Evolutionary conservation across 2,797 vertebrate species (phyloP).

Genomic region (Selene dorsalis): DNA sequence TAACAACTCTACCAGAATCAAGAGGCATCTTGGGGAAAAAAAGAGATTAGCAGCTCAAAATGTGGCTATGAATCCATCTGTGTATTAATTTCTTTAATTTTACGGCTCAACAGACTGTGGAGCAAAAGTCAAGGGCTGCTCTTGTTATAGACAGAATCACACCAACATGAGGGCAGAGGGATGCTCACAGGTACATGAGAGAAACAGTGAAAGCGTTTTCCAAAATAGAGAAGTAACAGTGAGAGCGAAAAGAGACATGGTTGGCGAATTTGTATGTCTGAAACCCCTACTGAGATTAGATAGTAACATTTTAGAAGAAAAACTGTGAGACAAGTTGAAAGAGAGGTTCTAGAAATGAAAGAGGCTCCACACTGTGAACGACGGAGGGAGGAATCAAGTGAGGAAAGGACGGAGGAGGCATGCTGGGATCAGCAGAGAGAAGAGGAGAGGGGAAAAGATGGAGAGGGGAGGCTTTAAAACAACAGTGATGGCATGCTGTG

Average conservation of each 20-base stretch:
- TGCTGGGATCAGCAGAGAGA: constrained; percentile 51
- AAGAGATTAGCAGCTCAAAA: not conserved
- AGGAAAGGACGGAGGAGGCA: constrained; percentile 19
- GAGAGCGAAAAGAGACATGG: constrained; percentile 2
- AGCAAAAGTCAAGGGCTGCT: not conserved
- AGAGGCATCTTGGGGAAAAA: not conserved
- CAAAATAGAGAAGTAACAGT: not conserved
- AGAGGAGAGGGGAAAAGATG: constrained; percentile 15
- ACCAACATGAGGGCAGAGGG: not conserved
- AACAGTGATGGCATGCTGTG: constrained; percentile 58
- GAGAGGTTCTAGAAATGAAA: constrained; percentile 33
- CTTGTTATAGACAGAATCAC: not conserved
- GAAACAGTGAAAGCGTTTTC: constrained; percentile 9
- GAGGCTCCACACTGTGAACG: constrained; percentile 37
- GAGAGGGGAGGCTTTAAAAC: constrained; percentile 41
- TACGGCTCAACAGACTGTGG: not conserved
- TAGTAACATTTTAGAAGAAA: constrained; percentile 16
- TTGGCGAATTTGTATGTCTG: constrained; percentile 31
- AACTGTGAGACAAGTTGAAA: constrained; percentile 15
- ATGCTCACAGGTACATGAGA: not conserved
- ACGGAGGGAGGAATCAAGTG: constrained; percentile 23
- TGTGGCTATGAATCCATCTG: not conserved
- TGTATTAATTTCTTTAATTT: not conserved
- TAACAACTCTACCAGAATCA: not conserved
- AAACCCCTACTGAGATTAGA: constrained; percentile 42